Percentiles rank a stretch among this genome's conserved stretches.
Evolutionary conservation across 2,797 vertebrate genomes (phyloP).

Genomic region (Mycteria americana): DNA sequence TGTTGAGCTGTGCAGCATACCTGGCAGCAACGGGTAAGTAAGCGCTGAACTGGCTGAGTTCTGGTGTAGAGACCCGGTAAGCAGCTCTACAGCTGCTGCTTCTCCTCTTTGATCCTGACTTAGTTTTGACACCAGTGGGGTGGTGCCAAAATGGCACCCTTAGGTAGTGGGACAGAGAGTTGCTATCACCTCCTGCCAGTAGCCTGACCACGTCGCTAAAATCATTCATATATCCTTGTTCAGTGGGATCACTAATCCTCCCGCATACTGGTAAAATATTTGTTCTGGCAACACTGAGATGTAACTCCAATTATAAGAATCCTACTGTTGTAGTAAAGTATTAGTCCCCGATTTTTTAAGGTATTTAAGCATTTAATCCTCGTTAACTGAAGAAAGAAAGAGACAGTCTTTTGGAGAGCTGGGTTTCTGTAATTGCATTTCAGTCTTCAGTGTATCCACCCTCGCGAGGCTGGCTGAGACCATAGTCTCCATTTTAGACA

Average conservation of each 20-base stretch:
- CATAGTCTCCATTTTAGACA: fast-evolving
- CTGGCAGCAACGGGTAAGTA: neutral
- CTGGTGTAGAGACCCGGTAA: too few species aligned
- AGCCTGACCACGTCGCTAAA: neutral
- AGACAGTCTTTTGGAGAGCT: neutral
- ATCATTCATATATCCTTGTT: fast-evolving
- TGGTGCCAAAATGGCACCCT: neutral
- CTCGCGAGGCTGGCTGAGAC: neutral
- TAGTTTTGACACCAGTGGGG: neutral
- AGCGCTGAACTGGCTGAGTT: too few species aligned
- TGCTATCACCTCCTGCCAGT: neutral
- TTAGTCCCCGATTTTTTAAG: neutral
- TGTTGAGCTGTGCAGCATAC: fast-evolving
- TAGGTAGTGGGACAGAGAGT: neutral
- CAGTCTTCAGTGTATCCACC: neutral
- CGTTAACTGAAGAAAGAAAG: neutral
- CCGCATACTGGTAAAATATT: fast-evolving
- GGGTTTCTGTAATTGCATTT: neutral
- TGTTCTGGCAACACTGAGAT: neutral
- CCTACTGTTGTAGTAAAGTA: neutral
- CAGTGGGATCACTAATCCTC: neutral
- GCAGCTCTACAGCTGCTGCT: fast-evolving
- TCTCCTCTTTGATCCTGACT: neutral
- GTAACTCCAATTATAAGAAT: fast-evolving
- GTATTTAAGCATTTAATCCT: neutral